phyloP scores from a whole-genome alignment of 2,113 vertebrate genomes.

The Platichthys stellatus region DNA sequence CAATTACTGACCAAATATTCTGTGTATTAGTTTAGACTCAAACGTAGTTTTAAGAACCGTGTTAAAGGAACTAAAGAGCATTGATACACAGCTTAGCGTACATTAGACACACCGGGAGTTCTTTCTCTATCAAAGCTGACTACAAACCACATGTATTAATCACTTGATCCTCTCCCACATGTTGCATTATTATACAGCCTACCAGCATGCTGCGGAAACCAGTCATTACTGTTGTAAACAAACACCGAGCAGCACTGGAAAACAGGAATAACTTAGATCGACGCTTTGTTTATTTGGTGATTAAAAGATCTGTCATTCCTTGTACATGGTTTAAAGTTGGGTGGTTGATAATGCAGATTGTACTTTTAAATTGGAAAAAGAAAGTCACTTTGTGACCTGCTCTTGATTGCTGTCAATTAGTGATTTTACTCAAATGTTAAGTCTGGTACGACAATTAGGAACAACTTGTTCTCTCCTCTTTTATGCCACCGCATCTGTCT shows the following conservation, averaged over 20 bases:
- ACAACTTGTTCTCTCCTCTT: too few relatives aligned
- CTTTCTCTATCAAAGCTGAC: neutral
- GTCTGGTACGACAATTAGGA: too few relatives aligned
- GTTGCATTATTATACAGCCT: neutral
- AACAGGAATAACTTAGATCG: neutral
- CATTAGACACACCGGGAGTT: neutral
- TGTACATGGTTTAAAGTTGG: neutral
- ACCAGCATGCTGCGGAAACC: constrained; percentile 8
- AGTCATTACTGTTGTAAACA: constrained; percentile 6
- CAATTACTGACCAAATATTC: too few relatives aligned
- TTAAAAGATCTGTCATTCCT: neutral
- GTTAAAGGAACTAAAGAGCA: constrained; percentile 4
- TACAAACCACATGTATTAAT: constrained; percentile 14
- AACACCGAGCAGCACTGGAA: constrained; percentile 11
- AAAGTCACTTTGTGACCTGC: too few relatives aligned
- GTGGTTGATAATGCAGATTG: too few relatives aligned
- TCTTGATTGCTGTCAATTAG: too few relatives aligned
- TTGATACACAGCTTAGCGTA: neutral
- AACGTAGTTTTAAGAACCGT: neutral
- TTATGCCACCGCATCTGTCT: neutral
- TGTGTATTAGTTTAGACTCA: neutral
- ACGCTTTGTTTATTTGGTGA: neutral
- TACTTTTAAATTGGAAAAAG: too few relatives aligned
- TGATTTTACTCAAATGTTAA: too few relatives aligned
- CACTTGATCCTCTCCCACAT: constrained; percentile 1